These are phyloP conservation scores for Cacajao melanocephalus DNA, from an alignment of 2,797 vertebrate genomes.

Conservation along the genomic window DNA sequence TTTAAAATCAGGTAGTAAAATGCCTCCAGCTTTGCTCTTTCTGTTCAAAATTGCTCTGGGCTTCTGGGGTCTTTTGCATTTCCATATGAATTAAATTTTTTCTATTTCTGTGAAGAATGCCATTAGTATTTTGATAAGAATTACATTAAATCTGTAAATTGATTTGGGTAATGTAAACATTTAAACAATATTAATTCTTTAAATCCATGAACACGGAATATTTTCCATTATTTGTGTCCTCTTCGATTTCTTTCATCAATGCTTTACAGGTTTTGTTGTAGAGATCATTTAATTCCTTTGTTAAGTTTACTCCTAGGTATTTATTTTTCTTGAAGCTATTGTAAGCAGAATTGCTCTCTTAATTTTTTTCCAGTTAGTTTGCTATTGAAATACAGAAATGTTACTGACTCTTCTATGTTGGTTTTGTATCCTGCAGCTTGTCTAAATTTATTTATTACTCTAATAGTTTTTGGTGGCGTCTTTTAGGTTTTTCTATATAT, in stretches of 20 bases:
- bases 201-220: not conserved
- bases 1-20: not conserved
- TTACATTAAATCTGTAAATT: not conserved
- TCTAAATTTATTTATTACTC: not conserved
- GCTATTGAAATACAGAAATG: not conserved
- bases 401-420: not conserved
- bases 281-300: not conserved
- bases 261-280: not conserved
- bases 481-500: not conserved
- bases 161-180: not conserved
- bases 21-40: not conserved
- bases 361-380: not conserved
- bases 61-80: not conserved
- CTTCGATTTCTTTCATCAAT: not conserved
- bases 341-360: not conserved
- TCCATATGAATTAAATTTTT: not conserved
- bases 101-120: not conserved
- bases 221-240: not conserved
- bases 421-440: not conserved
- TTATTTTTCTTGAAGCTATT: not conserved
- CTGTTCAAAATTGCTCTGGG: not conserved
- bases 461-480: not conserved
- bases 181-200: not conserved
- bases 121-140: not conserved
- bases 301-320: not conserved